Conservation (phyloP, 2,797 vertebrate species). For the Paedocypris micromegethes region DNA sequence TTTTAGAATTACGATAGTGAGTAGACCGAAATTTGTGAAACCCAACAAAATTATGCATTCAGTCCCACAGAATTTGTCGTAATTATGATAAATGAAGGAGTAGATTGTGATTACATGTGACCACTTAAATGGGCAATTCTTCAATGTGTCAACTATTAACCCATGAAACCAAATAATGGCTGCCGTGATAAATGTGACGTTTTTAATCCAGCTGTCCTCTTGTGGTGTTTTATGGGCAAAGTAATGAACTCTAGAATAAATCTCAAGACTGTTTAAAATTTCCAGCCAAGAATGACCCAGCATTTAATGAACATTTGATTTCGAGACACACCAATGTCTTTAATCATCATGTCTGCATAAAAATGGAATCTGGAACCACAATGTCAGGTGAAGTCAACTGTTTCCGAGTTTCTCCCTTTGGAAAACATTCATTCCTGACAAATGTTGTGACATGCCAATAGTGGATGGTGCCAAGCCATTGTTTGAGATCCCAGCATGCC, state of each 20-base stretch:
- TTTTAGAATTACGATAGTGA: too few species aligned
- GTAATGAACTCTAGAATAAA: constrained; percentile 41
- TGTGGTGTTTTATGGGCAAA: constrained; percentile 19
- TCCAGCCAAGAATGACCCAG: constrained; percentile 12
- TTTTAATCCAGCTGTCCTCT: constrained; percentile 36
- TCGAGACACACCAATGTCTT: constrained; percentile 7
- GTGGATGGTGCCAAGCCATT: constrained; percentile 51
- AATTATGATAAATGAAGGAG: constrained; percentile 39
- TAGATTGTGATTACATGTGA: constrained; percentile 38
- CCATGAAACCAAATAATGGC: constrained; percentile 36
- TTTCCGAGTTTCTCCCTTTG: constrained; percentile 52
- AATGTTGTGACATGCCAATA: constrained; percentile 57
- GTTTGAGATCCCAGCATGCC: constrained; percentile 53
- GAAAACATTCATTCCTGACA: constrained; percentile 59
- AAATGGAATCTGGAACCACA: neutral
- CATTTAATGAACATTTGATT: constrained; percentile 31
- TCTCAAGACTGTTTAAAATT: constrained; percentile 16
- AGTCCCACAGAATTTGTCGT: constrained; percentile 18
- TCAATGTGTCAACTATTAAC: constrained; percentile 40
- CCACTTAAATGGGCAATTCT: constrained; percentile 34
- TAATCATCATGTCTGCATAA: constrained; percentile 2
- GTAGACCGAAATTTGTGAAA: too few species aligned
- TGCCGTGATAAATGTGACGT: constrained; percentile 38
- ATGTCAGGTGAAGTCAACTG: constrained; percentile 25
- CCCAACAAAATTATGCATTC: constrained; percentile 12